Base-by-base conservation (phyloP, 2,113 vertebrate genomes). In the Oceanites oceanicus region DNA sequence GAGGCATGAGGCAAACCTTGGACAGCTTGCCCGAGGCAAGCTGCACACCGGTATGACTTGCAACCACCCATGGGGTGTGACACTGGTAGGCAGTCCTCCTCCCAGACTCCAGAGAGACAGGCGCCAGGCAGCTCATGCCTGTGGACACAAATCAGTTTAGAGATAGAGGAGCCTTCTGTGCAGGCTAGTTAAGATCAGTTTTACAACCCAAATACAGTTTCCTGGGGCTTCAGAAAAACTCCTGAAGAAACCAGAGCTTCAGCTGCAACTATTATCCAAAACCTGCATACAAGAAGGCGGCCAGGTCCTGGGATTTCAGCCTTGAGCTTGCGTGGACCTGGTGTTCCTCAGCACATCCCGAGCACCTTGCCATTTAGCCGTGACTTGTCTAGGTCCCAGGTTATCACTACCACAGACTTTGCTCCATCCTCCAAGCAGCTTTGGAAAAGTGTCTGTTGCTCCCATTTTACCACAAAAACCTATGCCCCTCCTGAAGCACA, bases 101-200 rank as follows among this genome's bases (percentile, higher is more conserved):
- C 56, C 36, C 56, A 63, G 1, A 0, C 17, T 42, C 26, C 26
- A 20, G 29, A 52, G 61, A 45, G 15, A 81, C 34, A 32, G 30
- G 27, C 1, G 5, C 56, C 59, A 85, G 47, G 47, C 61, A 92
- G n/a, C 42, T 47, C 34, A 13, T 77, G 65, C 80, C 59, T 5
- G 3, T 0, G 0, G 77, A 27, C 66, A 53, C 19, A 52, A 72
- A 73, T 53, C 18, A 5, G 17, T 29, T 53, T 36, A 63, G 49
- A 92, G 13, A 34, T 36, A 90, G 44, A 65, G 49, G 0, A 76
- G 3, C 16, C 50, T 52, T 73, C 65, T 61, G 63, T 1, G 1
- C 5, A 4, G 47, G 30, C n/a, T 72, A 15, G 12, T 44, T 72
- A 56, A 75, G 32, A 75, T 47, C 42, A 68, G 7, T 45, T 91